Evolutionary conservation across 2,113 vertebrate species (phyloP), one percentile per base, ranked within the genome.

Genomic region (Ursus arctos): DNA sequence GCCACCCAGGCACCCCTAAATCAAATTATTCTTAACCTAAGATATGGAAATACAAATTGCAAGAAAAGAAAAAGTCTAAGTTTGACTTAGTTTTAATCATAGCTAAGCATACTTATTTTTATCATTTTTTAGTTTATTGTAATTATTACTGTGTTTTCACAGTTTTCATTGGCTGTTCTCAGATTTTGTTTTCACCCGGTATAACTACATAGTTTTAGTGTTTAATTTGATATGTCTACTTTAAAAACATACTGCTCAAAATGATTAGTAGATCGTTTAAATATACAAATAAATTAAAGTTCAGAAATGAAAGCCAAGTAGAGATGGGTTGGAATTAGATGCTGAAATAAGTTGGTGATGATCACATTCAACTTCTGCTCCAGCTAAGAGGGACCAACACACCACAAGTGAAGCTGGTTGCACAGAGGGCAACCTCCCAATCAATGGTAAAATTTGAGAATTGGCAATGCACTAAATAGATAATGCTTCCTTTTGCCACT

Each of bases 231-330:
- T 53, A 31, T 40, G 4, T 79, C 16, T 92, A 83, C 92, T 90
- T 94, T 80, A 21, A 74, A 72, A 63, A 43, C 6, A 69, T 36
- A 53, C 11, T 11, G 2, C 1, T 63, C 4, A 84, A 0, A 76
- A 69, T 21, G 5, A 97, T 86, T 82, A 95, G 69, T 43, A 82
- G 21, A 87, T 22, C 31, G 67, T 9, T 97, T 26, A 96, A 89
- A 53, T 31, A 65, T 9, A 79, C 43, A 24, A 69, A 63, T 82
- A 57, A 65, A 95, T 79, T 22, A 53, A 40, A 51, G 2, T 4
- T 11, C 24, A 83, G 76, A 97, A 82, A 67, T 31, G 28, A 92
- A 94, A 85, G 0, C 19, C 36, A 9, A 43, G 1, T 61, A 14
- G 7, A 61, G 18, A 82, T 84, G 5, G 1, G 5, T 28, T 26